A percentile compares a stretch with the other conserved stretches of the same genome.
These are phyloP conservation scores for Abrostola triplasia DNA, from an alignment of 2,888 invertebrate genomes.

Conservation along the genomic window DNA sequence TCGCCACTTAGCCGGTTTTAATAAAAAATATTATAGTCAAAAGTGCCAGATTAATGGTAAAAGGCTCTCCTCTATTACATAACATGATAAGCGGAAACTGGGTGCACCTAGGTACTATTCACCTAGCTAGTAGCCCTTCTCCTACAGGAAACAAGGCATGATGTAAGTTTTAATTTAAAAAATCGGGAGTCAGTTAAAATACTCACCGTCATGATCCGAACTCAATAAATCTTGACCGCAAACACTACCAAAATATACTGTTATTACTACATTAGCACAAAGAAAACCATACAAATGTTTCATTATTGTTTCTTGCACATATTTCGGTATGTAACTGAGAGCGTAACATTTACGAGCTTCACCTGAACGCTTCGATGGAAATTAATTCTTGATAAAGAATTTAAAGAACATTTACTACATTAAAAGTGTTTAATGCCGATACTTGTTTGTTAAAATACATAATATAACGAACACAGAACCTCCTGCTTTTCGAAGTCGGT, in stretches of 20 bases:
- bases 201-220: constrained; percentile 9
- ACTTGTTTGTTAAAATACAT: background rate
- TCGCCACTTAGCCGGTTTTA: too few relatives aligned
- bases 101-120: too few relatives aligned
- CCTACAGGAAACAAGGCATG: too few relatives aligned
- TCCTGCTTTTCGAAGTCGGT: too few relatives aligned
- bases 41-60: too few relatives aligned
- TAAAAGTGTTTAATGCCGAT: constrained; percentile 7
- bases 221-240: constrained; percentile 21
- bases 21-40: too few relatives aligned
- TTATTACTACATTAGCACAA: constrained; percentile 13
- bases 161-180: too few relatives aligned
- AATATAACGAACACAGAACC: too few relatives aligned
- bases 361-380: constrained; percentile 67
- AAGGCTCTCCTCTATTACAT: too few relatives aligned
- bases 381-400: constrained; percentile 63
- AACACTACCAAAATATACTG: constrained; percentile 24
- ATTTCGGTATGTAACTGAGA: constrained; percentile 30
- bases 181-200: background rate
- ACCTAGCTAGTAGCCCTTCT: too few relatives aligned
- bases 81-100: too few relatives aligned
- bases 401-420: background rate
- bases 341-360: constrained; percentile 41
- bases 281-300: background rate
- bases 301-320: constrained; percentile 23